Base-by-base conservation (phyloP, 2,797 vertebrate genomes). In the Ctenopoma kingsleyae region DNA sequence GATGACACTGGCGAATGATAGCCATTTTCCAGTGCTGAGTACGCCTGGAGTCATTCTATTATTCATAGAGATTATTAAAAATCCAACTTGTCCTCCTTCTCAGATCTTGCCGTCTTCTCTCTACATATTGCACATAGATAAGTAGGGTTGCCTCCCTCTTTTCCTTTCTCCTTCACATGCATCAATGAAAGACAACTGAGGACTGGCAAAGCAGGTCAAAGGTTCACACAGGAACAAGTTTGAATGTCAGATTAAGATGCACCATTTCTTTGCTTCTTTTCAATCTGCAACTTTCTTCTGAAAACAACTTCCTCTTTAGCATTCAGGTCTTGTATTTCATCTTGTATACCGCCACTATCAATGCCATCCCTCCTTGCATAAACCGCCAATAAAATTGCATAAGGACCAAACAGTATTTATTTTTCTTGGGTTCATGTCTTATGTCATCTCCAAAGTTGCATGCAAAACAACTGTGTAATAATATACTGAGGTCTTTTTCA, bases 31-130 rank as follows among this genome's bases (percentile, higher is more conserved):
- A 67, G n/a, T 3, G n/a, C 61, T 1, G 48, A 53, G 32, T 43
- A 36, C 22, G 71, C 59, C 65, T 40, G 47, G 22, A 44, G 67
- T 78, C 1, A 0, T 80, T 86, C 70, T 77, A 80, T 87, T 87
- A 88, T 90, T 89, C 70, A 87, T 61, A 60, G 48, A 56, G 59
- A 81, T 87, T 43, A 85, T 81, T 80, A 88, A 82, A 84, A 82
- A 80, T 76, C 80, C 65, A 81, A 71, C 59, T 59, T 78, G 64
- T 56, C 70, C 80, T 83, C 70, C 30, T 73, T 69, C 57, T 67
- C 10, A 0, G 65, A 8, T 68, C 67, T 63, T 4, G 6, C 53
- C 64, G 67, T 82, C 35, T 59, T 66, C 60, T 67, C 55, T n/a
- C 16, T 53, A 56, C n/a, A 68, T 23, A 23, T 9, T n/a, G 17